phyloP scores from a whole-genome alignment of 2,113 vertebrate species.

The Brachirus orientalis region DNA sequence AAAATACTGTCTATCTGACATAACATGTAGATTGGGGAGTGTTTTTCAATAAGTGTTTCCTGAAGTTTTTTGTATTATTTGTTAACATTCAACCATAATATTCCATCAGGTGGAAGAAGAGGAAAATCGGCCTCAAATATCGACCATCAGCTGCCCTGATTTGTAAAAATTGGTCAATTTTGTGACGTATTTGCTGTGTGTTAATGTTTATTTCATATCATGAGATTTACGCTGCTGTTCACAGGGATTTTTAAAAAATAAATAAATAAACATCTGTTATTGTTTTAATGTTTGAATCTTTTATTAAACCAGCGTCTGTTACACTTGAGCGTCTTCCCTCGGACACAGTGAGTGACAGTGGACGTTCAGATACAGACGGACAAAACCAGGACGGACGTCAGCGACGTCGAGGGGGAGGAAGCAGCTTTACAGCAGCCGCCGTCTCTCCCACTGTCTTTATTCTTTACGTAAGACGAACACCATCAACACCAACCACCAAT shows the following conservation, averaged over 20 bases:
- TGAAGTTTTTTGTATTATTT: too few relatives aligned
- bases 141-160: too few relatives aligned
- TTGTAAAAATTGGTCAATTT: too few relatives aligned
- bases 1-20: too few relatives aligned
- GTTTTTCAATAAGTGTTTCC: too few relatives aligned
- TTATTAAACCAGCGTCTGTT: slow-evolving; percentile 75
- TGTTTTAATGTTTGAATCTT: slow-evolving; percentile 62
- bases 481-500: slow-evolving; percentile 51
- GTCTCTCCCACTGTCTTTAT: slow-evolving; percentile 31
- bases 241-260: background rate
- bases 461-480: slow-evolving; percentile 49
- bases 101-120: too few relatives aligned
- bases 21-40: too few relatives aligned
- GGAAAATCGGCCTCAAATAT: too few relatives aligned
- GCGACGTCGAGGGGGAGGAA: slow-evolving; percentile 19
- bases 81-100: too few relatives aligned
- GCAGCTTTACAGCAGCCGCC: slow-evolving; percentile 34
- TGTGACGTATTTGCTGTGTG: too few relatives aligned
- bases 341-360: slow-evolving; percentile 61
- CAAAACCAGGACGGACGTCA: slow-evolving; percentile 25
- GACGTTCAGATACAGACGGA: slow-evolving; percentile 54
- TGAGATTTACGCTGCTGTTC: background rate
- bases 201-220: too few relatives aligned
- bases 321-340: slow-evolving; percentile 57
- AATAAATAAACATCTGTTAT: too few relatives aligned